Conservation (phyloP, 2,797 vertebrate genomes). For the Heliangelus exortis region DNA sequence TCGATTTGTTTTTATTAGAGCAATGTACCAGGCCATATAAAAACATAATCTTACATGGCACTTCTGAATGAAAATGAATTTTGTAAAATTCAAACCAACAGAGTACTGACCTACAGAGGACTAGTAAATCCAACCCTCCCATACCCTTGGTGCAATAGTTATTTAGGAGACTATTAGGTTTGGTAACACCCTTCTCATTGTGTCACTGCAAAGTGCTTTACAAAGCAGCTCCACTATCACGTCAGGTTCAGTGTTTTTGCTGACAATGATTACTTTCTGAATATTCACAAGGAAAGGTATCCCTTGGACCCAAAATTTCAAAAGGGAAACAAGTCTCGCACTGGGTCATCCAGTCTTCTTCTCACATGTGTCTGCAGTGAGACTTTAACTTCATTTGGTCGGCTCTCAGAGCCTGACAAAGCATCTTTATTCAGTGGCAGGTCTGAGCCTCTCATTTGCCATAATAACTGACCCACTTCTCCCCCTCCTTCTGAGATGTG, state of each 20-base stretch:
- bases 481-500: background rate
- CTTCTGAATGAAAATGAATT: conserved; percentile 58
- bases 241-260: background rate
- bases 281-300: background rate
- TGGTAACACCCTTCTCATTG: background rate
- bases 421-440: background rate
- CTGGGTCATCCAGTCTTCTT: background rate
- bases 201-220: background rate
- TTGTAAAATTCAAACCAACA: background rate
- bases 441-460: background rate
- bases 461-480: background rate
- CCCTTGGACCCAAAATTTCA: background rate
- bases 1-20: conserved; percentile 48
- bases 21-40: conserved; percentile 62
- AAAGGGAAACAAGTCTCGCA: background rate
- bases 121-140: background rate
- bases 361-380: background rate
- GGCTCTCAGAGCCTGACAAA: background rate
- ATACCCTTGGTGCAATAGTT: background rate
- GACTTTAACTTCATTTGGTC: background rate
- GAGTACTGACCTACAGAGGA: background rate
- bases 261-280: background rate
- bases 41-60: conserved; percentile 38
- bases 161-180: background rate
- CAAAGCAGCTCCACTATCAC: background rate